A percentile compares a stretch with the other conserved stretches of the same genome.
Conservation (phyloP, 92 coral and sea anemone species). For the Galaxea fascicularis region DNA sequence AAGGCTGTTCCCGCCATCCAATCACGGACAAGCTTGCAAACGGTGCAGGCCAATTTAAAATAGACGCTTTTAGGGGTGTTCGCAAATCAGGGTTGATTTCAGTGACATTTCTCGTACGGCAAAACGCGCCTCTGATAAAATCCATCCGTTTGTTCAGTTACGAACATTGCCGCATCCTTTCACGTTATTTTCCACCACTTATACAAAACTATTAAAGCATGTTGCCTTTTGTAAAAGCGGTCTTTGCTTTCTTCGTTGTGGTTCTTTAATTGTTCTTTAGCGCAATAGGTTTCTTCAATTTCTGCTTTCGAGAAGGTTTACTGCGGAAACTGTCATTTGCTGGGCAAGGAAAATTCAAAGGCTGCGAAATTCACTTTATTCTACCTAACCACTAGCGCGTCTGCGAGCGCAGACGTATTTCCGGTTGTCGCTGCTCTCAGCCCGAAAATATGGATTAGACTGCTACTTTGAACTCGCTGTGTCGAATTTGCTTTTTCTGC, state of each 20-base stretch:
- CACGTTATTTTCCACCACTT: constrained; percentile 27
- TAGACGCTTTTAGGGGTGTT: background rate
- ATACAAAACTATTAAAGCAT: constrained; percentile 12
- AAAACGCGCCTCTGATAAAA: constrained; percentile 23
- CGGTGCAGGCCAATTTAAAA: background rate
- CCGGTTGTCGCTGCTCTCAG: no score
- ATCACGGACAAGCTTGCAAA: no score
- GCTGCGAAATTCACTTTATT: background rate
- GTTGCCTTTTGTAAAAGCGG: constrained; percentile 43
- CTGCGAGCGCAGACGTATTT: no score
- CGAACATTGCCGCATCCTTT: constrained; percentile 21
- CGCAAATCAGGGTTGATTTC: constrained; percentile 10
- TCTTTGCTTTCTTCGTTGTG: background rate
- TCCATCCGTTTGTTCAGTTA: background rate
- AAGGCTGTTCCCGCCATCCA: no score
- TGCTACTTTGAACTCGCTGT: background rate
- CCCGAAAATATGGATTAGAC: constrained; percentile 6
- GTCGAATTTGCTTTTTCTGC: background rate
- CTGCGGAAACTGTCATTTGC: no score
- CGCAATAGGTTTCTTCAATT: background rate
- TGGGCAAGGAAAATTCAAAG: background rate
- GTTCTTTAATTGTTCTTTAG: background rate
- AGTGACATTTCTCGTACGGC: constrained; percentile 11
- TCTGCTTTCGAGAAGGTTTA: background rate
- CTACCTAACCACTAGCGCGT: background rate